These are phyloP conservation scores for Palythoa grandis DNA, from an alignment of 92 coral and sea anemone species.

Conservation along the genomic window DNA sequence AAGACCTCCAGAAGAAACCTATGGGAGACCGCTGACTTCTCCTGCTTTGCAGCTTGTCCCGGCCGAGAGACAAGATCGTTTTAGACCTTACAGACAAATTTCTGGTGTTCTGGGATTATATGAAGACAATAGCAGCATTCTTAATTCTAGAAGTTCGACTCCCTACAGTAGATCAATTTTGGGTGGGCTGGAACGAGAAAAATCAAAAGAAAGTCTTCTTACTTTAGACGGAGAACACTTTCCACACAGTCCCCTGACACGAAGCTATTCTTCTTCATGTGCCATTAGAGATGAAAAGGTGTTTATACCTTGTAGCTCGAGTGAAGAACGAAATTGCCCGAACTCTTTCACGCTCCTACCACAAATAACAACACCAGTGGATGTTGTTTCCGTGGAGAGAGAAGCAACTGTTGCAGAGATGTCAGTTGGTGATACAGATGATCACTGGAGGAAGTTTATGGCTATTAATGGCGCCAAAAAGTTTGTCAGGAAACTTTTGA, in stretches of 20 bases:
- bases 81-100: constrained; percentile 2
- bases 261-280: constrained; percentile 9
- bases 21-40: constrained; percentile 12
- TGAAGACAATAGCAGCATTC: not conserved
- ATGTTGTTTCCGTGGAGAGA: not conserved
- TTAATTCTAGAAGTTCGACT: constrained; percentile 10
- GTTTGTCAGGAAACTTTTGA: constrained; percentile 7
- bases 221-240: not conserved
- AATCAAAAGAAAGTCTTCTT: constrained; percentile 24
- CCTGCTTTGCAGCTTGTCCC: not conserved
- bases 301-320: not conserved
- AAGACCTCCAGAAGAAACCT: constrained; percentile 31
- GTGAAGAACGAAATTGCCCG: not conserved
- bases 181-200: constrained; percentile 18
- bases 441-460: not conserved
- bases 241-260: not conserved
- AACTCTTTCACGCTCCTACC: constrained; percentile 7
- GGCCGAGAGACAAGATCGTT: not conserved
- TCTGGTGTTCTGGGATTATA: not conserved
- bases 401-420: not conserved
- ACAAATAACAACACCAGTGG: not conserved
- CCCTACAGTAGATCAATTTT: constrained; percentile 8
- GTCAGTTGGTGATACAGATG: not conserved
- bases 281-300: not conserved
- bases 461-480: constrained; percentile 21